Percentiles rank a stretch among this genome's conserved stretches.
These are phyloP conservation scores for Drosophila persimilis DNA, from an alignment of 1,140 invertebrate genomes.

Conservation along the genomic window DNA sequence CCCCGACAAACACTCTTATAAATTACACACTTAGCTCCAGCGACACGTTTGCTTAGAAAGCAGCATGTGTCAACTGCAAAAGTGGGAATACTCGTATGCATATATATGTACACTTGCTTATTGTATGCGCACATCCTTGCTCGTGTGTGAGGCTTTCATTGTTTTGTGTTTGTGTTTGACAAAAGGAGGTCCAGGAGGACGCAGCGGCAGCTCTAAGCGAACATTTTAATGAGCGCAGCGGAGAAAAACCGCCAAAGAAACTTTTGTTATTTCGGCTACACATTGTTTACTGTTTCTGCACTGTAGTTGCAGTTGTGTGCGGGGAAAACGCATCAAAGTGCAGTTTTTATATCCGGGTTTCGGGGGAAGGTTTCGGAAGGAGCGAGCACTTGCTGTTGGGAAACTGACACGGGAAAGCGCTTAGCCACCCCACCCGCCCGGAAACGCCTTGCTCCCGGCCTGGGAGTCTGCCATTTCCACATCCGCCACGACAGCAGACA, in stretches of 20 bases:
- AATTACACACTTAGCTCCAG: constrained; percentile 74
- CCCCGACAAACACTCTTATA: constrained; percentile 60
- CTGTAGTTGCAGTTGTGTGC: constrained; percentile 7
- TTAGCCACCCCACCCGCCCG: constrained; percentile 25
- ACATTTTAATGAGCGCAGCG: constrained; percentile 73
- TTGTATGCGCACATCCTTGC: no score
- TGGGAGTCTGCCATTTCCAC: constrained; percentile 49
- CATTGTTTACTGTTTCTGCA: constrained; percentile 63
- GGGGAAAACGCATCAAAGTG: constrained; percentile 68
- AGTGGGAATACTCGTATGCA: neutral
- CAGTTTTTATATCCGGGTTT: constrained; percentile 71
- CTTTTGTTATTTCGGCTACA: constrained; percentile 64
- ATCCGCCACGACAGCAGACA: constrained; percentile 49
- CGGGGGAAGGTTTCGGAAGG: no score
- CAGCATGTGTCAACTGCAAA: constrained; percentile 60
- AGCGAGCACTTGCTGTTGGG: constrained; percentile 24
- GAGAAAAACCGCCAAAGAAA: constrained; percentile 53
- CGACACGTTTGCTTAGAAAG: constrained; percentile 50
- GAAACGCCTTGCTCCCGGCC: neutral
- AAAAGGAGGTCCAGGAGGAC: constrained; percentile 13
- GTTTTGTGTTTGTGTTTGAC: constrained; percentile 30
- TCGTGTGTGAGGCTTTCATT: constrained; percentile 2
- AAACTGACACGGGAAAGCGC: constrained; percentile 47
- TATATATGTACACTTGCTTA: no score
- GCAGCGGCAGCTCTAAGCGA: constrained; percentile 41